Percentiles rank a stretch among this genome's conserved stretches.
Conservation (phyloP, 92 coral and sea anemone genomes). For the Heteractis magnifica region DNA sequence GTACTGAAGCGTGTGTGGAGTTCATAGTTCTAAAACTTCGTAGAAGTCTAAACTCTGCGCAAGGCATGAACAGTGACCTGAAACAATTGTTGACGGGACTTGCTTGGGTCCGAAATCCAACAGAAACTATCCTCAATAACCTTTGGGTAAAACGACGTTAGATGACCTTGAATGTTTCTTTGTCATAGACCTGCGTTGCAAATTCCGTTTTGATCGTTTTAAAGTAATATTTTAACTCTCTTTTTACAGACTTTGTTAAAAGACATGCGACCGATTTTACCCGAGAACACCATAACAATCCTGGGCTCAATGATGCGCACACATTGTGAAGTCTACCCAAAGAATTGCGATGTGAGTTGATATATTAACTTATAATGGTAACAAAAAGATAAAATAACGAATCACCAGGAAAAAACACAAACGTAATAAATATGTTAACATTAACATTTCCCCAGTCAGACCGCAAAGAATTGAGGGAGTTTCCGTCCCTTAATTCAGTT, state of each 20-base stretch:
- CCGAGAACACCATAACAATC: slow-evolving; percentile 41
- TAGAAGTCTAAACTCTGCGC: background rate
- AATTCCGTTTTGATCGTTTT: background rate
- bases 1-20: slow-evolving; percentile 48
- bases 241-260: slow-evolving; percentile 7
- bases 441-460: no score
- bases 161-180: background rate
- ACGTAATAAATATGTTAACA: no score
- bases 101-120: slow-evolving; percentile 41
- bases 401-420: no score
- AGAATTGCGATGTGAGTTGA: slow-evolving; percentile 26
- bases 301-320: slow-evolving; percentile 61
- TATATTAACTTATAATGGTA: background rate
- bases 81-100: slow-evolving; percentile 41
- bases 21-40: slow-evolving; percentile 31
- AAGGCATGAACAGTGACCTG: slow-evolving; percentile 32
- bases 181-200: no score
- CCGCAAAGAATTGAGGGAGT: no score
- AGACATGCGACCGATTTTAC: slow-evolving; percentile 19
- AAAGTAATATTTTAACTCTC: background rate
- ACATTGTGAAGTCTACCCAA: slow-evolving; percentile 47
- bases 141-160: slow-evolving; percentile 36
- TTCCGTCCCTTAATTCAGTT: no score
- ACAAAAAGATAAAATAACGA: no score
- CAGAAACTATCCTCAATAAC: slow-evolving; percentile 25